A percentile compares a stretch with the other conserved stretches of the same genome.
phyloP scores from a whole-genome alignment of 1,140 invertebrate genomes.

The Panagrolaimus sp. region DNA sequence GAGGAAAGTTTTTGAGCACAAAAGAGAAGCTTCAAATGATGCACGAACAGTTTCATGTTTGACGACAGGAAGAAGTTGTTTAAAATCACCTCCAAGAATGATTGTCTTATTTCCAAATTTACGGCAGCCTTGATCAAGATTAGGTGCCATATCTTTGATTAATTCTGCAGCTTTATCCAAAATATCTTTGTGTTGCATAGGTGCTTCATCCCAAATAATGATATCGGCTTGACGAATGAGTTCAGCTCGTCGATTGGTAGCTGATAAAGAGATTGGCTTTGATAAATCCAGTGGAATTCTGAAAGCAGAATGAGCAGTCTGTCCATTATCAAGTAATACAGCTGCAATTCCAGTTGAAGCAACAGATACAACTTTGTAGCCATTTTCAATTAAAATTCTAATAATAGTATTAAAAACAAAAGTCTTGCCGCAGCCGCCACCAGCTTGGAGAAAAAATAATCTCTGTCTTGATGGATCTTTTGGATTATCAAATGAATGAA shows the following conservation, averaged over 20 bases:
- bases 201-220: neutral
- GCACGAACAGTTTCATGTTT: neutral
- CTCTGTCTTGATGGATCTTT: neutral
- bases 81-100: neutral
- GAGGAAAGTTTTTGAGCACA: neutral
- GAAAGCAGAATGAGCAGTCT: neutral
- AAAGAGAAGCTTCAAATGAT: neutral
- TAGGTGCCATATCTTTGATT: neutral
- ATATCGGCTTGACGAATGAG: neutral
- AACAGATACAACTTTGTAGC: neutral
- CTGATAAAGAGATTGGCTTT: neutral
- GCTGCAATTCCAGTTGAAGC: neutral
- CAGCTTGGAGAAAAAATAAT: neutral
- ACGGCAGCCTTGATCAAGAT: neutral
- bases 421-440: neutral
- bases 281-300: neutral
- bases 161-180: neutral
- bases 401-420: neutral
- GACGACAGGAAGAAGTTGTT: slow-evolving; percentile 1
- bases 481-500: neutral
- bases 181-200: neutral
- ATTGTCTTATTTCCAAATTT: neutral
- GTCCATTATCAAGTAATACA: neutral
- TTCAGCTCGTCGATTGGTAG: neutral
- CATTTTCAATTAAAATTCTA: neutral